Evolutionary conservation across 2,113 vertebrate genomes (phyloP).

Genomic region (Fulica atra): DNA sequence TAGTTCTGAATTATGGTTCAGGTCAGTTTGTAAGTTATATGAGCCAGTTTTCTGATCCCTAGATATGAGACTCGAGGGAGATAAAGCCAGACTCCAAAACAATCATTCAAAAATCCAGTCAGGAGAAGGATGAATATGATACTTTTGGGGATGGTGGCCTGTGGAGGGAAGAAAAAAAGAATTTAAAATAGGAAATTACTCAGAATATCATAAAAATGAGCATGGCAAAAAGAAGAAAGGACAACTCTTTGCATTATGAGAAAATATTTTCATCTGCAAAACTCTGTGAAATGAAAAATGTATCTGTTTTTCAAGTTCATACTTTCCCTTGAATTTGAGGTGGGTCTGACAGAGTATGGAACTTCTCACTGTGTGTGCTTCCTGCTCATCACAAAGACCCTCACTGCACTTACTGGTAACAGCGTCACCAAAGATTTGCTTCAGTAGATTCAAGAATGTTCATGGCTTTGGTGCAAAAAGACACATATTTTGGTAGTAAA

Average conservation of each 20-base stretch:
- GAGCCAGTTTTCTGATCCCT: constrained; percentile 58
- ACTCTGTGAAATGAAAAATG: background rate
- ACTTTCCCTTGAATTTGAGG: background rate
- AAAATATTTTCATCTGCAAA: background rate
- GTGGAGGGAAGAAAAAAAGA: constrained; percentile 50
- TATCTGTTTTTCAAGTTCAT: background rate
- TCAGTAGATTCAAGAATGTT: background rate
- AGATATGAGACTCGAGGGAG: constrained; percentile 58
- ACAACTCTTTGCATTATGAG: background rate
- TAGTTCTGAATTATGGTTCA: constrained; percentile 50
- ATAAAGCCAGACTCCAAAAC: constrained; percentile 60
- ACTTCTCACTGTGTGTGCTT: background rate
- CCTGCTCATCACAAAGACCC: background rate
- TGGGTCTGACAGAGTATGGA: background rate
- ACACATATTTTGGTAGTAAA: background rate
- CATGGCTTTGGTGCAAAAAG: background rate
- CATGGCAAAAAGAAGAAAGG: background rate
- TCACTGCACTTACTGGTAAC: rapidly evolving
- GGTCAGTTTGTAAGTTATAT: constrained; percentile 44
- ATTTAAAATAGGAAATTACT: constrained; percentile 51
- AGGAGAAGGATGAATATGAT: constrained; percentile 57
- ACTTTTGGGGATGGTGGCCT: constrained; percentile 48
- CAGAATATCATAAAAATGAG: constrained; percentile 37
- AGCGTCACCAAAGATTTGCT: background rate
- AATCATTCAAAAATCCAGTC: constrained; percentile 58